Base-by-base conservation (phyloP, 2,888 invertebrate genomes). In the Drosophila greeni region DNA sequence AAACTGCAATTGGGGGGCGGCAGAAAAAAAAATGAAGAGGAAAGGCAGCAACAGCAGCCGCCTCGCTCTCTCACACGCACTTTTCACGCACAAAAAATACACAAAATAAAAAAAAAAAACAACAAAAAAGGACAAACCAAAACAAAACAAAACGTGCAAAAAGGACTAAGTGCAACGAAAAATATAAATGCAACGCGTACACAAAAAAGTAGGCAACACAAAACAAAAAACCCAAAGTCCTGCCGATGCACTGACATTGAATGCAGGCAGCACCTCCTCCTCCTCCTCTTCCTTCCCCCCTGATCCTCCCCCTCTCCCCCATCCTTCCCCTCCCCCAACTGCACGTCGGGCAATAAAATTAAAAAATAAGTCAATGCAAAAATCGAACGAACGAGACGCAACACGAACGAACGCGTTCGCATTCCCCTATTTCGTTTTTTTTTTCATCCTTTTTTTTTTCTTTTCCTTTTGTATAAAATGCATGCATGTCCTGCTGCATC, bases 351-450 rank as follows among this genome's bases (percentile, higher is more conserved):
- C 58, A 66, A 74, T 60, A 70, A 72, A 65, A 70, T 45, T 52
- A 64, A 82, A 83, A 82, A 82, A 82, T 83, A 83, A 77, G 84
- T 71, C 81, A 78, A 74, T 58, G 59, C 67, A 71, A 73, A 73
- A 74, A 76, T 74, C 66, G 67, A 68, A 76, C 70, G 71, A 70
- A 23, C 31, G 47, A 69, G 64, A 52, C 20, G 29, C 20, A 48
- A 48, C 29, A 53, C 48, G 51, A 48, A 23, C 67, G 45, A 48
- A 23, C 67, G 45, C 74, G 72, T 67, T 75, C n/a, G 80, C 75
- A 84, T 85, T 86, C 84, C 86, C 86, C 87, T 85, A 82, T 79
- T 86, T n/a, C n/a, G n/a, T n/a, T n/a, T n/a, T n/a, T n/a, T 86
- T 39, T 55, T 5, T 11, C 26, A 9, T 34, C 33, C 14, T 33